These are phyloP conservation scores for Dryas iulia DNA, from an alignment of 1,140 invertebrate genomes.

Conservation along the genomic window DNA sequence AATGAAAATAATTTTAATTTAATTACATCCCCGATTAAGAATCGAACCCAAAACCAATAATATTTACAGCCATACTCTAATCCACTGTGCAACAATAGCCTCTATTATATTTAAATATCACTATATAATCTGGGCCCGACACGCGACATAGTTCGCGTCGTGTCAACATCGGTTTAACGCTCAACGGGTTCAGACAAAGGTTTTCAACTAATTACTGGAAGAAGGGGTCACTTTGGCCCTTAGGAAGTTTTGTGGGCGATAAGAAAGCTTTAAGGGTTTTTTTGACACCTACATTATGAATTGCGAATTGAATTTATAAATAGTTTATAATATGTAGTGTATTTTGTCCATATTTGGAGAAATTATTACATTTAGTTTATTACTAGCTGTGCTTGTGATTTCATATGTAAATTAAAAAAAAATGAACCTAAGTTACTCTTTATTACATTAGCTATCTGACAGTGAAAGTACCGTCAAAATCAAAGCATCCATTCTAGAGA, in stretches of 20 bases:
- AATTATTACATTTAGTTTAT: too few relatives aligned
- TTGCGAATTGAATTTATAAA: background rate
- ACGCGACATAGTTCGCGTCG: conserved; percentile 17
- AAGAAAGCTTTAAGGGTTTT: conserved; percentile 21
- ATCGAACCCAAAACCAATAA: background rate
- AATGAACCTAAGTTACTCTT: too few relatives aligned
- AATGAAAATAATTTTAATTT: too few relatives aligned
- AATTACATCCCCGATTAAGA: too few relatives aligned
- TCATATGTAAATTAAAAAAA: too few relatives aligned
- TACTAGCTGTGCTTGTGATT: too few relatives aligned
- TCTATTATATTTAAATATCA: conserved; percentile 2
- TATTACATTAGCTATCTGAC: too few relatives aligned
- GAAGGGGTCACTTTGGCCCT: conserved; percentile 34
- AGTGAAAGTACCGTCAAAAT: too few relatives aligned
- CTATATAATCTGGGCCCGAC: conserved; percentile 16
- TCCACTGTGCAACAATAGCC: too few relatives aligned
- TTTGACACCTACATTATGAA: conserved; percentile 16
- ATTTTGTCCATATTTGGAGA: too few relatives aligned
- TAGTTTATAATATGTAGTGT: background rate
- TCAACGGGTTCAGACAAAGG: conserved; percentile 30
- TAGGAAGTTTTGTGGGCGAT: conserved; percentile 27
- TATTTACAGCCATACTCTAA: background rate
- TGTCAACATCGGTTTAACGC: conserved; percentile 41
- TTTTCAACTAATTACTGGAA: conserved; percentile 38
- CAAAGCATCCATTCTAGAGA: too few relatives aligned